Conservation (phyloP, 2,797 vertebrate genomes). For the Acipenser oxyrinchus region DNA sequence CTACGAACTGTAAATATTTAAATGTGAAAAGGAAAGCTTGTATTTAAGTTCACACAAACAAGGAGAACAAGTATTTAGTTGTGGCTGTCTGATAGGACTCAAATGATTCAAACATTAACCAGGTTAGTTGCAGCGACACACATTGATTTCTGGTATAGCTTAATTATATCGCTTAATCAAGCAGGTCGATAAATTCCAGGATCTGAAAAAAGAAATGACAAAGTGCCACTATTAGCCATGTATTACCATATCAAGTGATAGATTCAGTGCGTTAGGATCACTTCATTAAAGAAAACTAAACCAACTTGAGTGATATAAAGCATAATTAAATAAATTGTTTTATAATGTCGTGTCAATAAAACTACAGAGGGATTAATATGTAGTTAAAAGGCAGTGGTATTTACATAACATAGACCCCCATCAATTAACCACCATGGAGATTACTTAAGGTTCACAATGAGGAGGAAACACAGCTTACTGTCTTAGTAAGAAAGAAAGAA, state of each 20-base stretch:
- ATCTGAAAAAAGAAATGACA: constrained; percentile 16
- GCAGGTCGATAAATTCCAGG: constrained; percentile 25
- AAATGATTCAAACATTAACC: background rate
- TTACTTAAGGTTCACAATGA: too few species aligned
- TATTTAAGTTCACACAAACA: background rate
- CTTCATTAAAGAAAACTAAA: constrained; percentile 13
- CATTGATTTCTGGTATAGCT: constrained; percentile 32
- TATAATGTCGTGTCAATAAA: too few species aligned
- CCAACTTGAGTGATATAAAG: background rate
- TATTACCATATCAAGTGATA: constrained; percentile 19
- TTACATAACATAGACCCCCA: too few species aligned
- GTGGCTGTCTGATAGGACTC: too few species aligned
- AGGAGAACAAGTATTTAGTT: background rate
- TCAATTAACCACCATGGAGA: too few species aligned
- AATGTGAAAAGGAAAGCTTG: too few species aligned
- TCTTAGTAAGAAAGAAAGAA: background rate
- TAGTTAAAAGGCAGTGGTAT: too few species aligned
- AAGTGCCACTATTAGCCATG: constrained; percentile 17
- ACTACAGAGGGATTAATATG: too few species aligned
- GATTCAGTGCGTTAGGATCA: constrained; percentile 5
- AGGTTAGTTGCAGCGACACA: constrained; percentile 10
- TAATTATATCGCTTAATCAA: constrained; percentile 40
- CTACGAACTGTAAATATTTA: too few species aligned
- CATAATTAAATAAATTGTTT: background rate
- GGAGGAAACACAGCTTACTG: background rate